Base-by-base conservation (phyloP, 2,888 invertebrate species). In the Liopterus haemorrhoidalis region DNA sequence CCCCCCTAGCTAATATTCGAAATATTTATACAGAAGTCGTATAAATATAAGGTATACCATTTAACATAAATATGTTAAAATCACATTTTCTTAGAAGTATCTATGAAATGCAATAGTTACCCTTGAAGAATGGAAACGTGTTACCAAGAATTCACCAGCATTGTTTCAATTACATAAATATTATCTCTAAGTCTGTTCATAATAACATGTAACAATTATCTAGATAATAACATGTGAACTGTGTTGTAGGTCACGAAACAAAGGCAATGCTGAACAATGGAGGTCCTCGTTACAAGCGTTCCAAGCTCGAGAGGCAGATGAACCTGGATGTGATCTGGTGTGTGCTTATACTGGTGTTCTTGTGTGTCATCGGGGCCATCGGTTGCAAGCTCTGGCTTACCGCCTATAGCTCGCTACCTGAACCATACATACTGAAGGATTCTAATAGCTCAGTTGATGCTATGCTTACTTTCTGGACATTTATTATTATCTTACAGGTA, bases 211-310 rank as follows among this genome's bases (percentile, higher is more conserved):
- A 42, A 8, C 8, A 16, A 15, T n/a, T n/a, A n/a, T n/a, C n/a
- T n/a, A n/a, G n/a, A n/a, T n/a, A n/a, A n/a, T n/a, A n/a, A n/a
- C n/a, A n/a, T n/a, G n/a, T n/a, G n/a, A n/a, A n/a, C n/a, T 30
- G 14, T 46, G 46, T 59, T 64, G 21, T 66, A 76, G 90, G 96
- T 46, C 92, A 92, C 67, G 96, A 97, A 73, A 95, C 95, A 11
- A 97, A 97, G 71, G 91, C 95, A 12, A 91, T 96, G 91, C 76
- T 96, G 50, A 97, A 96, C 70, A 96, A 95, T 68, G 90, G 92
- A 54, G 92, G 94, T 30, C 94, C 94, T 47, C 78, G 94, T 54
- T 91, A 87, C 70, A 96, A 94, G 70, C 79, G 93, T 57, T 94
- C 94, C 41, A 82, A 84, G 52, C 73, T 97, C 57, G 96, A 97